phyloP scores from a whole-genome alignment of 2,888 invertebrate species.

The Syrphus vitripennis region DNA sequence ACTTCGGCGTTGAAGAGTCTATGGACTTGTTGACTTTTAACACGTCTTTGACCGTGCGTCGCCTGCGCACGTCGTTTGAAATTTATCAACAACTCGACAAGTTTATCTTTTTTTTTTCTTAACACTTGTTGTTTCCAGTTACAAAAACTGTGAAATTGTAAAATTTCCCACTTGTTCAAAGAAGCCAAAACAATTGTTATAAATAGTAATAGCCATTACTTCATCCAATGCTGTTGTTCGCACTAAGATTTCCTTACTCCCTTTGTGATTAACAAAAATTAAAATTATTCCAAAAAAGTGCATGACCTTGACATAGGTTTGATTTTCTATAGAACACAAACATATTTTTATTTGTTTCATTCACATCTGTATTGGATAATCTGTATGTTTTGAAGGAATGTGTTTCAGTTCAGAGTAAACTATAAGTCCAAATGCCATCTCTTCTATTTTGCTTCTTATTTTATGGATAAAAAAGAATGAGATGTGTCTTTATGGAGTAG shows the following conservation, averaged over 20 bases:
- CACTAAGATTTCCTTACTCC: background rate
- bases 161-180: too few relatives aligned
- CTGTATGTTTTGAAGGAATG: background rate
- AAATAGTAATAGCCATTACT: too few relatives aligned
- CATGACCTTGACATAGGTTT: slow-evolving; percentile 56
- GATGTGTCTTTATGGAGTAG: background rate
- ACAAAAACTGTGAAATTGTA: too few relatives aligned
- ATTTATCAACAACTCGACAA: too few relatives aligned
- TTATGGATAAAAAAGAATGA: background rate
- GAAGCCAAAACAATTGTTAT: too few relatives aligned
- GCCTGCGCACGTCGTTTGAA: too few relatives aligned
- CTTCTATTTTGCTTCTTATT: background rate
- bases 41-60: too few relatives aligned
- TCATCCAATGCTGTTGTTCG: background rate
- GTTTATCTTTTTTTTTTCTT: too few relatives aligned
- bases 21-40: too few relatives aligned
- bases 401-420: background rate
- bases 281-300: slow-evolving; percentile 5
- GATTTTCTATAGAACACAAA: background rate
- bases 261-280: background rate
- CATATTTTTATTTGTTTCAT: background rate
- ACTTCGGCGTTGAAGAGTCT: too few relatives aligned
- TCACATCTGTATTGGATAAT: background rate
- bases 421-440: background rate
- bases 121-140: too few relatives aligned